These are phyloP conservation scores for Dendrocopos noguchii DNA, from an alignment of 2,113 vertebrate genomes.

Conservation along the genomic window DNA sequence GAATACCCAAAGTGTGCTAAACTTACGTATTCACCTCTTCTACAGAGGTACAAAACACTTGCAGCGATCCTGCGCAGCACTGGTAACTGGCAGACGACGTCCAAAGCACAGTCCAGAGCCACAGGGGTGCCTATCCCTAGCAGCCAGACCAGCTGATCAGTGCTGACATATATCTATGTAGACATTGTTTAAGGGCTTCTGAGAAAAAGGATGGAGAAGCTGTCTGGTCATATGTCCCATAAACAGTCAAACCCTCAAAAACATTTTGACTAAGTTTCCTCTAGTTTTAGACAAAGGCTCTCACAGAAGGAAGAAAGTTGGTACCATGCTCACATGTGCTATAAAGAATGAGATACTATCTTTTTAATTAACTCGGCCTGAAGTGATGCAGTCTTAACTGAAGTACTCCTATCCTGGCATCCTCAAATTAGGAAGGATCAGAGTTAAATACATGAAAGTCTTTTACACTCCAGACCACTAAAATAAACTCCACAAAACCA, in stretches of 20 bases:
- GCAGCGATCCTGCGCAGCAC: background rate
- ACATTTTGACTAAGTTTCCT: background rate
- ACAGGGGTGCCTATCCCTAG: background rate
- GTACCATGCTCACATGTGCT: background rate
- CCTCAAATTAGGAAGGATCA: background rate
- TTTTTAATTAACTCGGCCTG: constrained; percentile 23
- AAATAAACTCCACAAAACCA: background rate
- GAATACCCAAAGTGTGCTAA: background rate
- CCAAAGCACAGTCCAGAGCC: background rate
- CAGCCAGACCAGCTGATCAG: background rate
- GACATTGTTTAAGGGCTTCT: background rate
- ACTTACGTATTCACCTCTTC: background rate
- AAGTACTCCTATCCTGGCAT: background rate
- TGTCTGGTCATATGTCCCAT: background rate
- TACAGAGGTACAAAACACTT: background rate
- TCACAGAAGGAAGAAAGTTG: background rate
- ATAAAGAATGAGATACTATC: background rate
- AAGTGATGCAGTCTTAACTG: background rate
- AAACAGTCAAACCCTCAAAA: background rate
- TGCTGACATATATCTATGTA: background rate
- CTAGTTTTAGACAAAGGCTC: background rate
- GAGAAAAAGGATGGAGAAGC: background rate
- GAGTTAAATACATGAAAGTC: background rate
- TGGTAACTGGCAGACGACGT: background rate
- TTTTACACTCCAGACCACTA: background rate